Base-by-base conservation (phyloP, 1,140 invertebrate genomes). In the Charaxes varanes region DNA sequence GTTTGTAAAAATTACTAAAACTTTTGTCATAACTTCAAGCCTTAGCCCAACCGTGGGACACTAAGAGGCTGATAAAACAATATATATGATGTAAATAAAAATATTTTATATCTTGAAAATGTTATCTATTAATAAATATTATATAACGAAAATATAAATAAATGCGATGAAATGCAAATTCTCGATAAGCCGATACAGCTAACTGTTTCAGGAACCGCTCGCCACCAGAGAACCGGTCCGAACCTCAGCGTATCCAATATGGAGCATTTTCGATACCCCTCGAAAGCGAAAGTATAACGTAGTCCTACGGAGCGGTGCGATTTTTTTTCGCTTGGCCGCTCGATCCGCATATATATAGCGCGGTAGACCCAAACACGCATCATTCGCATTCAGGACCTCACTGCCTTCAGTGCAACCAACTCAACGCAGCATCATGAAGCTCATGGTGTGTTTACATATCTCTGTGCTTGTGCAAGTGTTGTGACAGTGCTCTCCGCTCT, bases 321-420 rank as follows among this genome's bases (percentile, higher is more conserved):
- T 67, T 68, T 78, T 76, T 73, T 79, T 80, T 79, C 73, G 70
- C 62, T 78, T 72, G 60, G 71, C 64, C 73, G 74, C 71, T 72
- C 69, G 57, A 68, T 60, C 60, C 48, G 63, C 60, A 77, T 83
- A 79, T 79, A 77, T 84, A 85, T 83, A 81, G 67, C 77, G 66
- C 73, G 61, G 70, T 54, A 50, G 58, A 48, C 33, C 59, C 45
- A 43, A 68, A 44, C 72, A 74, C 66, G 71, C 80, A 85, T 83
- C 80, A 85, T 82, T 85, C 82, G 70, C 80, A 80, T 81, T 84
- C 80, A 80, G 77, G 73, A 84, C 70, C 59, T 73, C 78, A 62
- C 66, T 77, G 78, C 35, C 82, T 85, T 84, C 84, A 85, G 84
- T 85, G 82, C 82, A 84, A 74, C 72, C 76, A 64, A 68, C 62